phyloP scores from a whole-genome alignment of 2,797 vertebrate species.

The Rhynchonycteris naso region DNA sequence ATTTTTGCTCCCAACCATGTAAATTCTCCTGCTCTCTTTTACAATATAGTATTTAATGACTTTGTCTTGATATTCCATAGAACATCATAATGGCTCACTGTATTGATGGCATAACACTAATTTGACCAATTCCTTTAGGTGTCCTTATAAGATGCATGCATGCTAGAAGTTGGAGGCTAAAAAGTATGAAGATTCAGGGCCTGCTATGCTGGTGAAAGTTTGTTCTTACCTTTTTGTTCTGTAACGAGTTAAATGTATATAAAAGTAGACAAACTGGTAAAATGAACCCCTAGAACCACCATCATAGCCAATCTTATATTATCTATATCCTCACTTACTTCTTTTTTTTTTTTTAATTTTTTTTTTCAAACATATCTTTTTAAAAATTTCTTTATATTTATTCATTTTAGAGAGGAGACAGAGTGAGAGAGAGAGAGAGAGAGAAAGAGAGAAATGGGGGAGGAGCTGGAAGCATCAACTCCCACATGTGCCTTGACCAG shows the following conservation, averaged over 20 bases:
- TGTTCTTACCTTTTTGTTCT: constrained; percentile 17
- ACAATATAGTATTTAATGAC: neutral
- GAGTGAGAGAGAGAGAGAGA: too few species aligned
- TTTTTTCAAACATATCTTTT: too few species aligned
- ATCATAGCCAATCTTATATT: neutral
- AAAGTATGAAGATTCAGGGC: neutral
- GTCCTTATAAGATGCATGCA: neutral
- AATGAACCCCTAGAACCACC: neutral
- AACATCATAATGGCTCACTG: neutral
- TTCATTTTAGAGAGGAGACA: too few species aligned
- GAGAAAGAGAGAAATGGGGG: too few species aligned
- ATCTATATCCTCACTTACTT: neutral
- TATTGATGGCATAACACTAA: neutral
- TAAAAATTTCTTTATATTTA: too few species aligned
- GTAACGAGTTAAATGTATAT: neutral
- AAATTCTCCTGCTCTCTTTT: neutral
- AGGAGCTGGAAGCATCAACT: too few species aligned
- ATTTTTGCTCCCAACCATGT: neutral
- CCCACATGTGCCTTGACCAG: too few species aligned
- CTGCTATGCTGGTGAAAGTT: neutral
- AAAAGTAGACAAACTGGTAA: neutral
- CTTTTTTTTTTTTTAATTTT: too few species aligned
- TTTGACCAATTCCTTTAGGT: neutral
- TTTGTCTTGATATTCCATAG: neutral
- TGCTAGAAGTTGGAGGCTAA: neutral